Conservation (phyloP, 2,888 invertebrate species). For the Dioctria rufipes region DNA sequence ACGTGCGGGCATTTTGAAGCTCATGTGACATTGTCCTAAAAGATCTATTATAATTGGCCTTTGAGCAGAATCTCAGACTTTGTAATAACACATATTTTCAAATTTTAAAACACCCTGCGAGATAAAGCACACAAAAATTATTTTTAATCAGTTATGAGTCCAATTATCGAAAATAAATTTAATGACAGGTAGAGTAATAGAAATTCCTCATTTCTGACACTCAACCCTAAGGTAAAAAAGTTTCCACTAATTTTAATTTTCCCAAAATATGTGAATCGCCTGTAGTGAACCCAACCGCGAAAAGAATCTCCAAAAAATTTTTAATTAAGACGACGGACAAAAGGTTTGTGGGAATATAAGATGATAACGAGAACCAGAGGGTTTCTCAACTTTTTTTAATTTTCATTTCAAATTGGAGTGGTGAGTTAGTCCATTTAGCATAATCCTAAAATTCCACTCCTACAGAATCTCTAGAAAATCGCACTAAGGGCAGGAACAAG, state of each 20-base stretch:
- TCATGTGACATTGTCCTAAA: too few relatives aligned
- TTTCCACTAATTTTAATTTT: constrained; percentile 28
- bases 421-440: constrained; percentile 46
- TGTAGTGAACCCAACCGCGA: constrained; percentile 29
- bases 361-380: constrained; percentile 42
- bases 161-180: constrained; percentile 37
- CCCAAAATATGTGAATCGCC: constrained; percentile 39
- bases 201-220: constrained; percentile 30
- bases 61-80: too few relatives aligned
- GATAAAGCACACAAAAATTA: too few relatives aligned
- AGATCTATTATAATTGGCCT: too few relatives aligned
- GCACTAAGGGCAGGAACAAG: constrained; percentile 3
- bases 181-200: constrained; percentile 10
- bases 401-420: constrained; percentile 11
- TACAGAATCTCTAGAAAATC: not conserved
- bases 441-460: constrained; percentile 39
- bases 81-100: too few relatives aligned
- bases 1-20: too few relatives aligned
- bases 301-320: constrained; percentile 40
- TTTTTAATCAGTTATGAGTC: not conserved
- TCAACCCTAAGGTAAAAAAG: constrained; percentile 33
- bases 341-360: constrained; percentile 45
- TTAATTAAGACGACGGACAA: constrained; percentile 46
- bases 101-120: too few relatives aligned
- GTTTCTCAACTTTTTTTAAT: constrained; percentile 24